These are phyloP conservation scores for Atlantisia rogersi DNA, from an alignment of 2,113 vertebrate species.

Conservation along the genomic window DNA sequence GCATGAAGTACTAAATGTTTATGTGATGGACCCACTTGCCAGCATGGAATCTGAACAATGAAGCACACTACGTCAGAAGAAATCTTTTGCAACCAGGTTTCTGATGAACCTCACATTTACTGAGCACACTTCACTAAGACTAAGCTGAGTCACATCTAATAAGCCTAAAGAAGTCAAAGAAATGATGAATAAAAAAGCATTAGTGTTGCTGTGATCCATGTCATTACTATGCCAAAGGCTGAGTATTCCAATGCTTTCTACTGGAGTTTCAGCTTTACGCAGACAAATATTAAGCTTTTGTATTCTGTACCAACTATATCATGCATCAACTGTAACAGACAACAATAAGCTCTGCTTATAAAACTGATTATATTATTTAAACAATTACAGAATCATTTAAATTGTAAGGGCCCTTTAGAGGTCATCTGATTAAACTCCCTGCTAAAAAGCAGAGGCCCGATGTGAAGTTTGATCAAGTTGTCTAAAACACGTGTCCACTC, in stretches of 20 bases:
- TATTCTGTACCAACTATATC: neutral
- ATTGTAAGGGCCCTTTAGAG: neutral
- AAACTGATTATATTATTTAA: neutral
- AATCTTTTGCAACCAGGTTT: neutral
- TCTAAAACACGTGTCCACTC: neutral
- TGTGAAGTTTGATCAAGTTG: neutral
- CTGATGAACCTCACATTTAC: neutral
- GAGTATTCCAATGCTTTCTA: neutral
- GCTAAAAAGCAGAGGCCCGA: neutral
- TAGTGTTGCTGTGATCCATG: neutral
- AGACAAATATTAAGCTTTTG: neutral
- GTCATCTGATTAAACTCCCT: neutral
- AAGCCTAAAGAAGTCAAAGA: neutral
- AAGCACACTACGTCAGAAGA: neutral
- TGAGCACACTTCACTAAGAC: neutral
- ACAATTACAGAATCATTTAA: neutral
- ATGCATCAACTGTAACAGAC: rapidly evolving
- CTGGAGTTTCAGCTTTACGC: neutral
- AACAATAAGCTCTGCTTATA: neutral
- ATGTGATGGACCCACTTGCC: neutral
- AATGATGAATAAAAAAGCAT: neutral
- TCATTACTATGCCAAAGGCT: neutral
- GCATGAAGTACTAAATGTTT: neutral
- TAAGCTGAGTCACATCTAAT: neutral
- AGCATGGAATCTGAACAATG: neutral